A percentile compares a stretch with the other conserved stretches of the same genome.
Conservation (phyloP, 2,888 invertebrate species). For the Aproaerema taeniolella region DNA sequence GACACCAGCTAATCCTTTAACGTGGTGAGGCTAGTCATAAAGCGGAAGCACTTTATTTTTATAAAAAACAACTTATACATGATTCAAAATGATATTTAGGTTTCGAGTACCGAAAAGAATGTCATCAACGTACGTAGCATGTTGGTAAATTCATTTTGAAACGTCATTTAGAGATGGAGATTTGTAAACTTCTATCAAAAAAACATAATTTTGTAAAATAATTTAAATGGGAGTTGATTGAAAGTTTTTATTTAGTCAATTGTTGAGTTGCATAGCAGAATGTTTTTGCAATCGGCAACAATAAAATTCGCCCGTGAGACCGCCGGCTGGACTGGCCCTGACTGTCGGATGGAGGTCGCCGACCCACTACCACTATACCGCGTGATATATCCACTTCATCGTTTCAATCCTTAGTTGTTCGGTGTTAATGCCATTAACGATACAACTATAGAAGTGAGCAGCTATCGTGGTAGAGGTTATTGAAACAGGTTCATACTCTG, state of each 20-base stretch:
- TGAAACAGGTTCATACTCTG: too few relatives aligned
- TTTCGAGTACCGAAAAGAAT: too few relatives aligned
- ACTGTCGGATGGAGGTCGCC: constrained; percentile 53
- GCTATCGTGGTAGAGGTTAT: constrained; percentile 21
- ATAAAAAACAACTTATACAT: constrained; percentile 5
- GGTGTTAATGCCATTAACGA: too few relatives aligned
- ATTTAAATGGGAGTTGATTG: not conserved
- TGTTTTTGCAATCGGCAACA: constrained; percentile 50
- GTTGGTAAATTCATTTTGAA: too few relatives aligned
- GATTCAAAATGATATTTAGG: too few relatives aligned
- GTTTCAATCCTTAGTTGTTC: too few relatives aligned
- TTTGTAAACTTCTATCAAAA: too few relatives aligned
- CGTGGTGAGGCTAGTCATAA: constrained; percentile 6
- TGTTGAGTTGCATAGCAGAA: constrained; percentile 35
- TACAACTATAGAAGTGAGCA: too few relatives aligned
- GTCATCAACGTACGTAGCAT: too few relatives aligned
- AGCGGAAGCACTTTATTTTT: constrained; percentile 29
- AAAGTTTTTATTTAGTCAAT: constrained; percentile 33
- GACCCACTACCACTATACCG: constrained; percentile 33
- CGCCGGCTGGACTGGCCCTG: constrained; percentile 52
- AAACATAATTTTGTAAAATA: not conserved
- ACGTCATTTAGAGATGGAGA: too few relatives aligned
- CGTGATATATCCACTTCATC: constrained; percentile 19
- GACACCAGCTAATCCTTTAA: constrained; percentile 34
- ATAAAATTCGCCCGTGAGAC: constrained; percentile 50